These are phyloP conservation scores for Diadema setosum DNA, from an alignment of 35 echinoderm and acorn worm species.

Conservation along the genomic window DNA sequence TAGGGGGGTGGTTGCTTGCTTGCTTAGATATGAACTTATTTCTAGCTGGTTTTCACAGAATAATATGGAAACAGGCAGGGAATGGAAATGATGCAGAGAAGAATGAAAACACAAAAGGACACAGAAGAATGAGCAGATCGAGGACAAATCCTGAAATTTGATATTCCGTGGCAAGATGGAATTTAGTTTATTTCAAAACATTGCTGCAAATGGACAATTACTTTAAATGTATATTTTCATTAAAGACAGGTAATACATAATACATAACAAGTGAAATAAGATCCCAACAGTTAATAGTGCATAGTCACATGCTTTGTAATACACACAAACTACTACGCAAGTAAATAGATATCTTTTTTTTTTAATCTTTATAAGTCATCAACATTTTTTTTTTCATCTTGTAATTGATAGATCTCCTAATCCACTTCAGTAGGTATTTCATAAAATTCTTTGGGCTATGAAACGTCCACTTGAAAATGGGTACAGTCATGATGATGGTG, in stretches of 20 bases:
- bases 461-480: background rate
- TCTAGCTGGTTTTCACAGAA: too few relatives aligned
- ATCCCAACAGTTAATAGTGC: background rate
- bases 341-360: background rate
- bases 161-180: conserved; percentile 25
- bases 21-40: too few relatives aligned
- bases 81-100: background rate
- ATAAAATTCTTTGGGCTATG: background rate
- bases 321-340: conserved; percentile 6
- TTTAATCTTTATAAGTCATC: background rate
- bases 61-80: background rate
- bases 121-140: background rate
- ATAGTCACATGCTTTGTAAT: conserved; percentile 2
- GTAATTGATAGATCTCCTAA: background rate
- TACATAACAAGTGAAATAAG: conserved; percentile 24
- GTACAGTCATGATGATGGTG: background rate
- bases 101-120: background rate
- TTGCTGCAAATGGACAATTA: conserved; percentile 32
- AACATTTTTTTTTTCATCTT: background rate
- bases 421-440: background rate
- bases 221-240: conserved; percentile 19
- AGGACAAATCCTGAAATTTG: background rate
- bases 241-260: conserved; percentile 27
- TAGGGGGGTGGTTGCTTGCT: too few relatives aligned
- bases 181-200: conserved; percentile 29